Evolutionary conservation across 2,797 vertebrate species (phyloP).

Genomic region (Sparus aurata): DNA sequence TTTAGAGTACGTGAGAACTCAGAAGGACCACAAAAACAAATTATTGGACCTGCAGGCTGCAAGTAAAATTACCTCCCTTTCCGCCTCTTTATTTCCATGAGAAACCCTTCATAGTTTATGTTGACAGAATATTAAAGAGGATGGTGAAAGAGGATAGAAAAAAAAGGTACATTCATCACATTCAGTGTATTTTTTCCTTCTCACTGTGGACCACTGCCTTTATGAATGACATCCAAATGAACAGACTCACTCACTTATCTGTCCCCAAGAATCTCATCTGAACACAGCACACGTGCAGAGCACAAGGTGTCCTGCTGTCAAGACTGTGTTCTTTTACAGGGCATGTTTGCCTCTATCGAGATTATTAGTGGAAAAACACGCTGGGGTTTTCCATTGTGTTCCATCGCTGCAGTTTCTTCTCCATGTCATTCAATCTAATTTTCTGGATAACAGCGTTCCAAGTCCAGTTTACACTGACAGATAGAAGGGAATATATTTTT

Average conservation of each 20-base stretch:
- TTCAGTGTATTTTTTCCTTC: slow-evolving; percentile 53
- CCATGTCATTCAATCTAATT: slow-evolving; percentile 53
- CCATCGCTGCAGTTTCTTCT: slow-evolving; percentile 3
- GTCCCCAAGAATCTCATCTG: slow-evolving; percentile 55
- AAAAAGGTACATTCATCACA: slow-evolving; percentile 63
- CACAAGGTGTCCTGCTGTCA: slow-evolving; percentile 43
- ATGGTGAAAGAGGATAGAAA: slow-evolving; percentile 49
- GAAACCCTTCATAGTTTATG: slow-evolving; percentile 76
- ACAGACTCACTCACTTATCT: slow-evolving; percentile 68
- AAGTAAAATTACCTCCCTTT: slow-evolving; percentile 78
- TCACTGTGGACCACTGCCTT: slow-evolving; percentile 55
- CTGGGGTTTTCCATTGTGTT: slow-evolving; percentile 22
- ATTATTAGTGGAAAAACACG: slow-evolving; percentile 62
- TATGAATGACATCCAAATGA: slow-evolving; percentile 69
- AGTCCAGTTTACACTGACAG: background rate
- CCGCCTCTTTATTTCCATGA: slow-evolving; percentile 80
- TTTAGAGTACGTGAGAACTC: slow-evolving; percentile 69
- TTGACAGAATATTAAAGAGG: slow-evolving; percentile 82
- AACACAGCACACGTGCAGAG: slow-evolving; percentile 36
- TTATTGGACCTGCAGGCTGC: slow-evolving; percentile 75
- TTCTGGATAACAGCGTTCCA: slow-evolving; percentile 48
- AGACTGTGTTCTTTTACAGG: slow-evolving; percentile 47
- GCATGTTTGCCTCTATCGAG: slow-evolving; percentile 45
- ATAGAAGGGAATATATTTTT: background rate
- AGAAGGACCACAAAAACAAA: slow-evolving; percentile 80